Base-by-base conservation (phyloP, 2,113 vertebrate genomes). In the Siphamia tubifer region DNA sequence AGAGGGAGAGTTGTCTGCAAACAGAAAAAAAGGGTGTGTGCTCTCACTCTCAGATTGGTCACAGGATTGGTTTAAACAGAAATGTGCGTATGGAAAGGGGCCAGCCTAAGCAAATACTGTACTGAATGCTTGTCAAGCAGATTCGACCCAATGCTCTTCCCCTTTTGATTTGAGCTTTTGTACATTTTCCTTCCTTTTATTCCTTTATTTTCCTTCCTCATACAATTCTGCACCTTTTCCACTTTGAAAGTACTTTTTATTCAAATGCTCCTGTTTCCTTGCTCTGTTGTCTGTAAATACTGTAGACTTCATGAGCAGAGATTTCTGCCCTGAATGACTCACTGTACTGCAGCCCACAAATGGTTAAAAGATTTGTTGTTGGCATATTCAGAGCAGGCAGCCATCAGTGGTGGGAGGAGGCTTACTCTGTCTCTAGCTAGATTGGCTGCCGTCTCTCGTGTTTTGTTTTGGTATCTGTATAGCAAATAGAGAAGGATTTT, bases 41-140 rank as follows among this genome's bases (percentile, higher is more conserved):
- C 62, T 11, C 30, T 20, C 28, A 5, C 48, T 75, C 61, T 23
- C 43, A 60, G 73, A 67, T 62, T 55, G 74, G 67, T 52, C 47
- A 78, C 40, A 35, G 68, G 73, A 87, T 84, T 87, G 82, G 78
- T 60, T 72, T 35, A 60, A 71, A 74, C 51, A 72, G 34, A 78
- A 73, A 74, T 47, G 53, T 79, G 74, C 19, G 13, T 10, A 25
- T 52, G 62, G 11, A 56, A 23, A 2, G 10, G 2, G 24, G 42
- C 31, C 28, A 43, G 31, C 47, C 32, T 65, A 27, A 62, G 55
- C 51, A 65, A 77, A 75, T 36, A 61, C 25, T 13, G 12, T 1
- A 28, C 20, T 56, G 15, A 30, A 36, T 12, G 23, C 9, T 31
- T 10, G 28, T 38, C 7, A 15, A 24, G 20, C 3, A 44, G 31